Conservation (phyloP, 2,113 vertebrate genomes). For the Procapra przewalskii region DNA sequence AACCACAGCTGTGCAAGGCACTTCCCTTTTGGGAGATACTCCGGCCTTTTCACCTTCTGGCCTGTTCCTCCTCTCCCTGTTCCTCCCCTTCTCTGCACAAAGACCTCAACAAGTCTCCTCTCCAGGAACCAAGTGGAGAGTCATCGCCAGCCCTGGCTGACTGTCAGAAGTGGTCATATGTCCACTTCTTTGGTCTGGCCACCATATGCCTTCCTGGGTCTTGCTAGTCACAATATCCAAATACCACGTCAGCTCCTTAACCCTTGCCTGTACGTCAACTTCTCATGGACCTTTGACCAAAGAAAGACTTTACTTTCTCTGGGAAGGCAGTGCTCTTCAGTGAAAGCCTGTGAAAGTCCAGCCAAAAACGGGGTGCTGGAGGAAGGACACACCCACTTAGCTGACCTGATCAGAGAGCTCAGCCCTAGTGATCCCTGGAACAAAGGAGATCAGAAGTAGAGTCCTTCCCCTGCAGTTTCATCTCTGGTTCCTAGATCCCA, state of each 20-base stretch:
- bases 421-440: neutral
- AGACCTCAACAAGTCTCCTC: constrained; percentile 24
- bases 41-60: neutral
- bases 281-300: neutral
- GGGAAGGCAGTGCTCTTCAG: neutral
- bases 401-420: neutral
- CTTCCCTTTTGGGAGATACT: neutral
- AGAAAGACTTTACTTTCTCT: neutral
- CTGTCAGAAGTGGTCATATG: neutral
- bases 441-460: no score
- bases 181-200: neutral
- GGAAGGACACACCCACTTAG: neutral
- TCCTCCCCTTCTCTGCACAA: neutral
- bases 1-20: neutral
- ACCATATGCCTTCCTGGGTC: neutral
- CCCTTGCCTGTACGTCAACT: no score
- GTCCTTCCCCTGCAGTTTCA: neutral
- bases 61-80: neutral
- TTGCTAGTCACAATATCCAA: neutral
- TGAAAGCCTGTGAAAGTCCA: neutral
- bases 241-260: neutral
- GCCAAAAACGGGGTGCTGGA: no score
- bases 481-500: neutral
- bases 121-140: neutral
- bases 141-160: neutral